Base-by-base conservation (phyloP, 2,113 vertebrate species). In the Macroglossus sobrinus region DNA sequence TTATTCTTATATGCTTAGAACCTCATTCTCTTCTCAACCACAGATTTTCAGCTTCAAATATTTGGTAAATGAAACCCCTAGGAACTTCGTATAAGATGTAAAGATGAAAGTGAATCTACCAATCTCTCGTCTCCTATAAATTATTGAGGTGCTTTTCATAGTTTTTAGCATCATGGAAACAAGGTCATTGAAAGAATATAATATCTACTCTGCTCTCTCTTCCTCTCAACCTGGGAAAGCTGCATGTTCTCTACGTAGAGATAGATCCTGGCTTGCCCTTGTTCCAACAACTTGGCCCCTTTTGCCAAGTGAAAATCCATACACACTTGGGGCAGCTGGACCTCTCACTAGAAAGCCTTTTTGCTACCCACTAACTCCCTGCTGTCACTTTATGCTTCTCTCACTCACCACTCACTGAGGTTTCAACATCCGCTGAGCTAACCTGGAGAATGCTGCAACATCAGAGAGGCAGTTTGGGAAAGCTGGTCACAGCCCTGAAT, bases 1-100 rank as follows among this genome's bases (percentile, higher is more conserved):
- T 66, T 64, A 50, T 47, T 19, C 71, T 80, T 76, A 24, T 53
- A 43, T 40, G 15, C 38, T 89, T 93, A 75, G n/a, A 93, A 53
- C 28, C n/a, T 90, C 45, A 24, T 68, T 96, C 64, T 93, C n/a
- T 76, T 87, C 64, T 93, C 38, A 92, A 75, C 43, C 69, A 75
- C 74, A 84, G 30, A 80, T 82, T 80, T 68, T 28, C 47, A 61
- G 38, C 24, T 76, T 90, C 69, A 87, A 95, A 35, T 74, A 38
- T 33, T 59, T 71, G 35, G 18, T 85, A 75, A 87, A 61, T 55
- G 13, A 80, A 68, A 47, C 69, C 81, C 24, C 30, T 12, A 38
- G n/a, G 43, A 94, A 16, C 12, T 85, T 79, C 57, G 53, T 53
- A 3, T 38, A 55, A 74, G 43, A 4, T 89, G 1, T 75, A 91